phyloP scores from a whole-genome alignment of 1,140 invertebrate genomes.

The Panagrolaimus sp. region DNA sequence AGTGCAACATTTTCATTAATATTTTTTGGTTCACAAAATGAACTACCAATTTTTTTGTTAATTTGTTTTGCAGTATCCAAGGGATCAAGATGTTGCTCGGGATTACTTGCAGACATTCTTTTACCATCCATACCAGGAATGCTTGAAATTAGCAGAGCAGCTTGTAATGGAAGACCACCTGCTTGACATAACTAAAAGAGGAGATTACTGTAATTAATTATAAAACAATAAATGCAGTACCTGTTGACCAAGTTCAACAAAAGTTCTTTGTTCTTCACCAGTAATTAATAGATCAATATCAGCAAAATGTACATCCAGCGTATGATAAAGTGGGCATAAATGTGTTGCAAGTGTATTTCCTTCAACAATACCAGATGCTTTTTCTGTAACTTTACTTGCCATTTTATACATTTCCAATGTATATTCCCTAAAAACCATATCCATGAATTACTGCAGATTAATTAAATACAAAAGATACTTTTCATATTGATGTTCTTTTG shows the following conservation, averaged over 20 bases:
- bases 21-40: conserved; percentile 95
- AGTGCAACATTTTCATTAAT: conserved; percentile 74
- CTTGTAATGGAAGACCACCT: conserved; percentile 11
- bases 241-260: conserved; percentile 22
- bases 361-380: conserved; percentile 90
- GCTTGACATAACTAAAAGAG: conserved; percentile 18
- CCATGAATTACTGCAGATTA: no score
- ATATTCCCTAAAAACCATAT: conserved; percentile 67
- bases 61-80: conserved; percentile 78
- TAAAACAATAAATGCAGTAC: conserved; percentile 18
- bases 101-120: conserved; percentile 91
- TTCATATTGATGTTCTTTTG: conserved; percentile 85
- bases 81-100: conserved; percentile 94
- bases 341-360: conserved; percentile 88
- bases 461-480: no score
- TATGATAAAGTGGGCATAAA: conserved; percentile 86
- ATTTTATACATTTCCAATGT: conserved; percentile 90
- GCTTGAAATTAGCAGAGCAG: conserved; percentile 25
- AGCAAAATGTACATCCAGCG: conserved; percentile 75
- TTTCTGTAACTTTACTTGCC: conserved; percentile 83
- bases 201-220: not conserved
- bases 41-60: conserved; percentile 93
- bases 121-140: conserved; percentile 64
- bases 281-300: conserved; percentile 62
- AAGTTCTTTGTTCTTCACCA: conserved; percentile 29